Evolutionary conservation across 2,888 invertebrate species (phyloP).

Genomic region (Omphaloscelis lunosa): DNA sequence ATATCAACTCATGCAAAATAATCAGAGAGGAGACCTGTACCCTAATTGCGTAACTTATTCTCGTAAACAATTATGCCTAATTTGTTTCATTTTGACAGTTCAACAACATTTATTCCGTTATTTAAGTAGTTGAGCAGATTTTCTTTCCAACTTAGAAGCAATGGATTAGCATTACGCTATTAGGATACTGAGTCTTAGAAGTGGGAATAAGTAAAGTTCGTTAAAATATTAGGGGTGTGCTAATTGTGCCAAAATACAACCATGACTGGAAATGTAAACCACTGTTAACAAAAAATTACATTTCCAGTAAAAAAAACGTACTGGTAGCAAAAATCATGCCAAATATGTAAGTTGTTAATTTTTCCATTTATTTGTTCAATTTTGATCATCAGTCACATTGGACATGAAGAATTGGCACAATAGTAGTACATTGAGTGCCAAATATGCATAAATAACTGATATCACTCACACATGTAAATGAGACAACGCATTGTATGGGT

Average conservation of each 20-base stretch:
- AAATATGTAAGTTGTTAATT: neutral
- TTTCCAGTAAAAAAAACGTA: neutral
- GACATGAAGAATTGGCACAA: constrained; percentile 48
- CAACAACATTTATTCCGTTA: too few relatives aligned
- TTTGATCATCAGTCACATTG: constrained; percentile 15
- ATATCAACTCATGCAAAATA: neutral
- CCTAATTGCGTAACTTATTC: too few relatives aligned
- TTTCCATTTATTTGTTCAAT: constrained; percentile 19
- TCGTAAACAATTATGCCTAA: too few relatives aligned
- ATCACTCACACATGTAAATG: constrained; percentile 17
- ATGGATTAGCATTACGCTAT: too few relatives aligned
- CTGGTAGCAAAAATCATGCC: neutral
- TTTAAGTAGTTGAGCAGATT: too few relatives aligned
- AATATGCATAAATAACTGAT: constrained; percentile 47
- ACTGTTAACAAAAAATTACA: neutral
- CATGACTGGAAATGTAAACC: too few relatives aligned
- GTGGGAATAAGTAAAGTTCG: neutral
- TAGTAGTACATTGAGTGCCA: constrained; percentile 53
- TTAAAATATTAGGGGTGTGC: neutral
- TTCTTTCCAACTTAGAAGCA: too few relatives aligned
- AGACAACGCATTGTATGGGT: constrained; percentile 5
- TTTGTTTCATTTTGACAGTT: too few relatives aligned
- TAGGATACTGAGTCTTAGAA: neutral
- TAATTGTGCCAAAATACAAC: neutral
- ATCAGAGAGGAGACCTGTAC: neutral